Evolutionary conservation across 2,797 vertebrate genomes (phyloP).

Genomic region (Columba guinea): DNA sequence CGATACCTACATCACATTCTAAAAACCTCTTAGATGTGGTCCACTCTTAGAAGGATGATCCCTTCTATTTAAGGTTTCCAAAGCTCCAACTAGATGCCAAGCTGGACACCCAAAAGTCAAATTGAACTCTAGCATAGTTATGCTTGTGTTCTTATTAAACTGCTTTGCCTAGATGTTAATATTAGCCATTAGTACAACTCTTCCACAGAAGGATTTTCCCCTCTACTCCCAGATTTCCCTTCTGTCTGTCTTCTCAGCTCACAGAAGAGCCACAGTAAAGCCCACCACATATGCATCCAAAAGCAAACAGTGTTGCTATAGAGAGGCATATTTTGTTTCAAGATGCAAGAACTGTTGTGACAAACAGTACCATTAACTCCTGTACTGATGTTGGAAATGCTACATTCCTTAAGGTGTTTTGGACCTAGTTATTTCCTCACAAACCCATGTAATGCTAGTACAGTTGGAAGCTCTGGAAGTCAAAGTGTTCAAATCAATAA

Average conservation of each 20-base stretch:
- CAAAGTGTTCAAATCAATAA: neutral
- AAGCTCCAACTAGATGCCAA: neutral
- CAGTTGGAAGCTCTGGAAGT: neutral
- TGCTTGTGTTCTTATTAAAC: neutral
- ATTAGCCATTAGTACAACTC: neutral
- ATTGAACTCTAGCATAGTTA: neutral
- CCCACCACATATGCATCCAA: neutral
- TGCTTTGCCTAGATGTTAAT: neutral
- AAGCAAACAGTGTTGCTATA: neutral
- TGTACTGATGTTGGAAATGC: neutral
- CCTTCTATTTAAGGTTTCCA: neutral
- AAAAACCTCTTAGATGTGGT: neutral
- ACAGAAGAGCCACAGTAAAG: neutral
- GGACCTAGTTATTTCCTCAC: neutral
- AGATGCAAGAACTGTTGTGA: neutral
- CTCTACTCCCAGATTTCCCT: neutral
- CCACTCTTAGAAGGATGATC: neutral
- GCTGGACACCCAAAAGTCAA: neutral
- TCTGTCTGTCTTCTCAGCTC: neutral
- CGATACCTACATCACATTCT: neutral
- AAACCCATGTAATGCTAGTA: neutral
- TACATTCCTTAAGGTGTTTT: neutral
- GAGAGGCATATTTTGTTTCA: neutral
- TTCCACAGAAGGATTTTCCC: neutral
- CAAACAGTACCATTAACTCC: neutral